Conservation (phyloP, 92 coral and sea anemone genomes). For the Anthopleura xanthogrammica region DNA sequence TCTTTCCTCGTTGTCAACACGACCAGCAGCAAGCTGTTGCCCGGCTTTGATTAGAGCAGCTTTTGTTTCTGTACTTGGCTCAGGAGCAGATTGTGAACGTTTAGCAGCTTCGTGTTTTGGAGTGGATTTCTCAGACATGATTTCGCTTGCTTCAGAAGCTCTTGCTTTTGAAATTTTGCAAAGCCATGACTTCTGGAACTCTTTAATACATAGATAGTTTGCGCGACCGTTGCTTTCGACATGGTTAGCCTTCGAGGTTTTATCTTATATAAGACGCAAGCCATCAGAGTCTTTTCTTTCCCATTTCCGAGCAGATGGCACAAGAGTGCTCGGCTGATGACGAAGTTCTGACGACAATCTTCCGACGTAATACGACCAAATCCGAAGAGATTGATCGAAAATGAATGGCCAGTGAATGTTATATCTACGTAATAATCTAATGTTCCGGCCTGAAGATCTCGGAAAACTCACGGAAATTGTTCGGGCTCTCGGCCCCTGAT, state of each 20-base stretch:
- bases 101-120: slow-evolving; percentile 49
- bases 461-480: slow-evolving; percentile 31
- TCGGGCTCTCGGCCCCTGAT: slow-evolving; percentile 23
- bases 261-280: slow-evolving; percentile 13
- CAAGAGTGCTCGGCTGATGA: slow-evolving; percentile 21
- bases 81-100: slow-evolving; percentile 29
- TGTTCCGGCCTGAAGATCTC: slow-evolving; percentile 31
- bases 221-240: not conserved
- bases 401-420: slow-evolving; percentile 21
- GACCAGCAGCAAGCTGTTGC: slow-evolving; percentile 30
- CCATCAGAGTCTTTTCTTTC: slow-evolving; percentile 9
- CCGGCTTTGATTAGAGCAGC: slow-evolving; percentile 16
- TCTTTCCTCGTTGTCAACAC: slow-evolving; percentile 7
- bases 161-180: not conserved
- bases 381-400: slow-evolving; percentile 22
- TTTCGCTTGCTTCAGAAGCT: not conserved
- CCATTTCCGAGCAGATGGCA: slow-evolving; percentile 14
- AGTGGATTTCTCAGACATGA: slow-evolving; percentile 13
- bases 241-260: slow-evolving; percentile 9
- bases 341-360: slow-evolving; percentile 25
- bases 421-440: slow-evolving; percentile 29
- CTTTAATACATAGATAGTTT: not conserved
- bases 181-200: slow-evolving; percentile 6
- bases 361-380: slow-evolving; percentile 30
- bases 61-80: slow-evolving; percentile 8